phyloP scores from a whole-genome alignment of 2,888 invertebrate species.

The Limulus polyphemus region DNA sequence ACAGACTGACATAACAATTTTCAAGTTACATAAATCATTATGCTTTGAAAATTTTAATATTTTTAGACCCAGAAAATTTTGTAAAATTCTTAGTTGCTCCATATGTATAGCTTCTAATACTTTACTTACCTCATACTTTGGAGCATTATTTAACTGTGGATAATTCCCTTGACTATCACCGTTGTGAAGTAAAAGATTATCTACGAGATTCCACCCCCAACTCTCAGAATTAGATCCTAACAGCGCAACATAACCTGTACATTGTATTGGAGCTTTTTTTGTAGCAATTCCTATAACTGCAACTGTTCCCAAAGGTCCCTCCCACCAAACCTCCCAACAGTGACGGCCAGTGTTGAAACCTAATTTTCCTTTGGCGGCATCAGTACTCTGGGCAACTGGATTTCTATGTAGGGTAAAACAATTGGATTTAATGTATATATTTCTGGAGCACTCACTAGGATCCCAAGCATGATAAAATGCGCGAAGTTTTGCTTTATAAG shows the following conservation, averaged over 20 bases:
- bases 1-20: no score
- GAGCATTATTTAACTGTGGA: slow-evolving; percentile 86
- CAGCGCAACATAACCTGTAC: slow-evolving; percentile 87
- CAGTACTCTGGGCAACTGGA: slow-evolving; percentile 96
- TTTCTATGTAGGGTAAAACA: slow-evolving; percentile 95
- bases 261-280: slow-evolving; percentile 82
- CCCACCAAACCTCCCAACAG: slow-evolving; percentile 97
- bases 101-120: neutral
- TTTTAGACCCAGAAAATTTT: no score
- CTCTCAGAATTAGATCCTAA: slow-evolving; percentile 92
- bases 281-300: slow-evolving; percentile 93
- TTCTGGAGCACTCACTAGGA: slow-evolving; percentile 89
- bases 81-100: no score
- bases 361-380: slow-evolving; percentile 71
- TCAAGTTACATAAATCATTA: no score
- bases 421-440: slow-evolving; percentile 91
- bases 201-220: slow-evolving; percentile 99
- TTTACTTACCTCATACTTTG: slow-evolving; percentile 78
- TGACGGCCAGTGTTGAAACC: slow-evolving; percentile 81
- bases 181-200: slow-evolving; percentile 91
- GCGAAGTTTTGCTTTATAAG: slow-evolving; percentile 82
- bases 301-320: slow-evolving; percentile 94
- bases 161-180: slow-evolving; percentile 89
- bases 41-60: no score
- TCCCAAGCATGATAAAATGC: slow-evolving; percentile 96